Conservation (phyloP, 2,888 invertebrate species). For the Mechanitis messenoides region DNA sequence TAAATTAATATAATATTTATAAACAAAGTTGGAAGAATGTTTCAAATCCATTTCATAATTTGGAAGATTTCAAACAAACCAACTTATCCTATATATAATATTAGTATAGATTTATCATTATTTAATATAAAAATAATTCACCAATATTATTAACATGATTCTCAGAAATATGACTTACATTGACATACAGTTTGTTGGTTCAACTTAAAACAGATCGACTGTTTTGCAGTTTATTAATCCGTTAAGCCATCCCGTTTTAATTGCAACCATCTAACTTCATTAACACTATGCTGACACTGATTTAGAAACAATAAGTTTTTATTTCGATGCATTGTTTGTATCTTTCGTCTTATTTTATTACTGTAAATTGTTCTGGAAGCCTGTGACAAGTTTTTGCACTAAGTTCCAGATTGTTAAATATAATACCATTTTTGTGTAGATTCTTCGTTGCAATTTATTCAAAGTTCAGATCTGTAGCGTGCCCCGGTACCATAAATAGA, state of each 20-base stretch:
- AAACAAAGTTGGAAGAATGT: no score
- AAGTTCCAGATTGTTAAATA: conserved; percentile 17
- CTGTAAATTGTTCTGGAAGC: conserved; percentile 17
- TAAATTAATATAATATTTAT: no score
- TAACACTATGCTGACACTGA: conserved; percentile 40
- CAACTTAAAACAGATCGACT: not conserved
- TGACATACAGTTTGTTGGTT: not conserved
- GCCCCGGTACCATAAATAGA: conserved; percentile 25
- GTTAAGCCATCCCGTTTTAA: conserved; percentile 59
- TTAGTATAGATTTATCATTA: no score
- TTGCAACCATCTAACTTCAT: conserved; percentile 35
- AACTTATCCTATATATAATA: no score
- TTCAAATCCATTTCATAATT: no score
- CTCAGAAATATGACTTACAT: not conserved
- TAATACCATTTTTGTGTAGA: conserved; percentile 17
- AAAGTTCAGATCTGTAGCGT: conserved; percentile 17
- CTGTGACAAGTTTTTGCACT: conserved; percentile 17
- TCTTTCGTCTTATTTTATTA: conserved; percentile 17
- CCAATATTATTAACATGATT: no score
- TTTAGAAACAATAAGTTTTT: conserved; percentile 22
- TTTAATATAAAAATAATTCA: no score
- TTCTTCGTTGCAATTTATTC: conserved; percentile 15
- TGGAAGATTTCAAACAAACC: no score
- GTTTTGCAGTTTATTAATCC: not conserved
- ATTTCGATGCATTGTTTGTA: conserved; percentile 12